These are phyloP conservation scores for Phataginus tetradactyla DNA, from an alignment of 2,797 vertebrate species.

Conservation along the genomic window DNA sequence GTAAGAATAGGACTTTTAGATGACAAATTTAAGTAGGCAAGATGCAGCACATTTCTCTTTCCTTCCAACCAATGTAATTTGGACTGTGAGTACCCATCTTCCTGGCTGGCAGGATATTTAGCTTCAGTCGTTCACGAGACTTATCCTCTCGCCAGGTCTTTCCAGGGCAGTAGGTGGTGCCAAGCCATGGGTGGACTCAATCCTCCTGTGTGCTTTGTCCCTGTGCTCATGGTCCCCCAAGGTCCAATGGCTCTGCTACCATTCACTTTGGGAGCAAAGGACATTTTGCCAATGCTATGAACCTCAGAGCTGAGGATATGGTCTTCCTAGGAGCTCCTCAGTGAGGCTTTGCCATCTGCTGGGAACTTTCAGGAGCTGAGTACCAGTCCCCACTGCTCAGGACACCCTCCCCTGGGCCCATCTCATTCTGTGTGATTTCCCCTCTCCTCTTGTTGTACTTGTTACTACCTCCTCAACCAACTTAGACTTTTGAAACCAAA, in stretches of 20 bases:
- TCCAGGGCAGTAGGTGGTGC: not conserved
- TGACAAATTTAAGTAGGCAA: not conserved
- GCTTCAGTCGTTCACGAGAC: not conserved
- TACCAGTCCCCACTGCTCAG: no score
- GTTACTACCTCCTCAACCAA: not conserved
- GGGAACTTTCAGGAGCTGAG: no score
- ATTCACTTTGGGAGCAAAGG: not conserved
- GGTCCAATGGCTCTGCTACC: not conserved
- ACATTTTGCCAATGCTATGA: not conserved
- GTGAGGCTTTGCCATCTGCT: not conserved
- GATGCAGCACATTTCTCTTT: not conserved
- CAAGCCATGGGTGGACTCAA: not conserved
- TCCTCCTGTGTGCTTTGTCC: not conserved
- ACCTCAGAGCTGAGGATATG: not conserved
- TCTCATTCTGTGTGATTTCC: not conserved
- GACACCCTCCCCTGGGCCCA: no score
- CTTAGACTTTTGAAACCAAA: not conserved
- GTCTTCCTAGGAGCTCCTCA: not conserved
- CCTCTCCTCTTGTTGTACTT: not conserved
- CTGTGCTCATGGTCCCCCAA: not conserved
- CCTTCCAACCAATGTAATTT: not conserved
- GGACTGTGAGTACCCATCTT: not conserved
- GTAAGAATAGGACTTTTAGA: not conserved
- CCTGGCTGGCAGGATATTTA: not conserved
- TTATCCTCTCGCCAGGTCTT: not conserved